Percentiles rank a stretch among this genome's conserved stretches.
phyloP scores from a whole-genome alignment of 2,888 invertebrate species.

The Ennomos fuscantarius region DNA sequence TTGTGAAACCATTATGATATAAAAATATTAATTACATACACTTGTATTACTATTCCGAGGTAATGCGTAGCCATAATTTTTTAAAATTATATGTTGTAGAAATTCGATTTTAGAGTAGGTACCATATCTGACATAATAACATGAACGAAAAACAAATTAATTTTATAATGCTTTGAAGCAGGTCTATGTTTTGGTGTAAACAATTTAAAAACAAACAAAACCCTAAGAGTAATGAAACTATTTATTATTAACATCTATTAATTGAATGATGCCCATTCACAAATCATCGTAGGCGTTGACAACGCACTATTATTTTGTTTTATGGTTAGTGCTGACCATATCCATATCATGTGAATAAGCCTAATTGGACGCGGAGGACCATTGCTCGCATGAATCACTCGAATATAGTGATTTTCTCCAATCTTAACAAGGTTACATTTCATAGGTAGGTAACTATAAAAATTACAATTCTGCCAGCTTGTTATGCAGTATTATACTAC shows the following conservation, averaged over 20 bases:
- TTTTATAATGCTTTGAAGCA: no score
- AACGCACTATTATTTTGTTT: slow-evolving; percentile 40
- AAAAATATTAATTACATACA: no score
- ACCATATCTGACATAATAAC: no score
- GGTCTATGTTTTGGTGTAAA: no score
- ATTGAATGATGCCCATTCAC: slow-evolving; percentile 15
- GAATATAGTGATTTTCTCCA: slow-evolving; percentile 8
- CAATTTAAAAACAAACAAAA: no score
- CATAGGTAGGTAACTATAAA: background rate
- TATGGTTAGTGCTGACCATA: slow-evolving; percentile 48
- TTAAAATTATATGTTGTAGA: no score
- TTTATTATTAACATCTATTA: slow-evolving; percentile 17
- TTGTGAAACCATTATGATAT: no score
- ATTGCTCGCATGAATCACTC: slow-evolving; percentile 33
- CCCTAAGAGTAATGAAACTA: slow-evolving; percentile 10
- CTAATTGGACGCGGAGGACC: slow-evolving; percentile 56
- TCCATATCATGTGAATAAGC: slow-evolving; percentile 42
- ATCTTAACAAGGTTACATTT: slow-evolving; percentile 4
- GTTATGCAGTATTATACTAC: background rate
- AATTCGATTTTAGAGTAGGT: no score
- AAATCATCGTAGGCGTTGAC: slow-evolving; percentile 47
- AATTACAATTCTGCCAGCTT: background rate
- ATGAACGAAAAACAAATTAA: no score
- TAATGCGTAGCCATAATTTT: no score
- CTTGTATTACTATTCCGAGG: no score